Percentiles rank a stretch among this genome's conserved stretches.
These are phyloP conservation scores for Otolemur crassicaudatus DNA, from an alignment of 2,797 vertebrate genomes.

Conservation along the genomic window DNA sequence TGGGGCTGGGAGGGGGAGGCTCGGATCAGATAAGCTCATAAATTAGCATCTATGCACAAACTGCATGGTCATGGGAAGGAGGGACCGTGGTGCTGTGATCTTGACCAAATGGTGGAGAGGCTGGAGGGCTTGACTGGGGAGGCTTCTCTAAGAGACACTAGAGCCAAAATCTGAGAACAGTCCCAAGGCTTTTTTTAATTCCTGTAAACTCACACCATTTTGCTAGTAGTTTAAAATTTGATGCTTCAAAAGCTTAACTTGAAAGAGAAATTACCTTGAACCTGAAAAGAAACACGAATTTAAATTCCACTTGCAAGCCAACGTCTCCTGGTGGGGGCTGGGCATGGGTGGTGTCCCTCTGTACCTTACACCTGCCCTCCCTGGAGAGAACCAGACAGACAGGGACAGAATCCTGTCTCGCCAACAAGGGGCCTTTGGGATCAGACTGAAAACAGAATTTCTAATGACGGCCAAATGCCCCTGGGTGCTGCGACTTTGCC, in stretches of 20 bases:
- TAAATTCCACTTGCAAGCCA: background rate
- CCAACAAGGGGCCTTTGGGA: background rate
- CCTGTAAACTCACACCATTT: background rate
- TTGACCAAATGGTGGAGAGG: fast-evolving
- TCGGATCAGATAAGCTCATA: background rate
- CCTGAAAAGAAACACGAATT: background rate
- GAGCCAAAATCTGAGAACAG: background rate
- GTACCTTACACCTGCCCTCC: background rate
- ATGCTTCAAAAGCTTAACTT: background rate
- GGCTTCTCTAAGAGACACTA: background rate
- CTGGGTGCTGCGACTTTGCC: background rate
- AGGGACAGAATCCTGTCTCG: background rate
- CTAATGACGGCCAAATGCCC: background rate
- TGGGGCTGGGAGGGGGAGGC: background rate
- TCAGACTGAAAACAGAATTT: background rate
- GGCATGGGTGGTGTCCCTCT: fast-evolving
- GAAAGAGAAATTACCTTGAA: background rate
- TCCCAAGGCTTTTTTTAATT: background rate
- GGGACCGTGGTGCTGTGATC: fast-evolving
- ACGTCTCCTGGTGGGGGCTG: background rate
- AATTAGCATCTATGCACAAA: fast-evolving
- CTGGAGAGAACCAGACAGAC: background rate
- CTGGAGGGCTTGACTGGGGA: fast-evolving
- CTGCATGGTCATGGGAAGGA: fast-evolving
- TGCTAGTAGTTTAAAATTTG: background rate